Conservation (phyloP, 2,797 vertebrate genomes). For the Garrulus glandarius region DNA sequence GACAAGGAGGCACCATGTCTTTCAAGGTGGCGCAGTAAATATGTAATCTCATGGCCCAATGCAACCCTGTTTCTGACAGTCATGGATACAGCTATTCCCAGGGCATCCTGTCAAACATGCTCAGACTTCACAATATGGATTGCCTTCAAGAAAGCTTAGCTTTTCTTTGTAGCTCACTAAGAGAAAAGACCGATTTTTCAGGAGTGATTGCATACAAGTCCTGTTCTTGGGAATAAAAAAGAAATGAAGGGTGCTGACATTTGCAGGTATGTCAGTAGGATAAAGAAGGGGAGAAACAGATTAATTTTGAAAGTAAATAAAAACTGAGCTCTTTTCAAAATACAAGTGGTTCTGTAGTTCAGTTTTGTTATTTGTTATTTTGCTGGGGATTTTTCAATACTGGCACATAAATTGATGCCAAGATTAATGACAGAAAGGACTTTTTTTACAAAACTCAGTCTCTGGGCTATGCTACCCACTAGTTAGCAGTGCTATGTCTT, state of each 20-base stretch:
- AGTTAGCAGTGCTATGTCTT: neutral
- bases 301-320: neutral
- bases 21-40: neutral
- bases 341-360: neutral
- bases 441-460: neutral
- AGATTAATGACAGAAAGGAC: neutral
- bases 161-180: neutral
- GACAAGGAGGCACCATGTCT: neutral
- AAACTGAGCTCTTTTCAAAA: neutral
- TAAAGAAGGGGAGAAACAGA: neutral
- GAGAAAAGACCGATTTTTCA: neutral
- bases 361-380: neutral
- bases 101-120: neutral
- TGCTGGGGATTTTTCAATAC: rapidly evolving
- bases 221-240: neutral
- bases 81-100: neutral
- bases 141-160: neutral
- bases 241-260: neutral
- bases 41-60: neutral
- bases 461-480: neutral
- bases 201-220: neutral
- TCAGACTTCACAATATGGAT: neutral
- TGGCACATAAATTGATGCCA: neutral
- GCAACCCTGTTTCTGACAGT: neutral
- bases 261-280: neutral